Percentiles rank a stretch among this genome's conserved stretches.
These are phyloP conservation scores for Brachionus rotundiformis DNA, from an alignment of 1,140 invertebrate species.

Conservation along the genomic window DNA sequence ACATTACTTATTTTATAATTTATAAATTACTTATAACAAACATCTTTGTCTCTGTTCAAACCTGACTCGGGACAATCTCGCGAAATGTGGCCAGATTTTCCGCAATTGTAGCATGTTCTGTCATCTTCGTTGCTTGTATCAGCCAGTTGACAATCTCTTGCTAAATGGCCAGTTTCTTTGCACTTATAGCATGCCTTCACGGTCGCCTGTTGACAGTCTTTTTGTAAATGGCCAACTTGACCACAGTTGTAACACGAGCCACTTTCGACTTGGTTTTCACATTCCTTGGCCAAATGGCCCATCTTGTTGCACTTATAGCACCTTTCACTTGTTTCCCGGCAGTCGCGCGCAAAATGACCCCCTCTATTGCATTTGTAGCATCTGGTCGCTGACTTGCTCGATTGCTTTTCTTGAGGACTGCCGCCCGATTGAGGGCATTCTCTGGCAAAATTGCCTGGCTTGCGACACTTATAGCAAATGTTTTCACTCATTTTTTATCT, in stretches of 20 bases:
- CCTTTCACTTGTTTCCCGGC: slow-evolving; percentile 54
- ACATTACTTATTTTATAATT: neutral
- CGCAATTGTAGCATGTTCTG: slow-evolving; percentile 76
- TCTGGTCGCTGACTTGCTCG: slow-evolving; percentile 55
- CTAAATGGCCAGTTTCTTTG: slow-evolving; percentile 87
- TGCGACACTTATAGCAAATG: slow-evolving; percentile 87
- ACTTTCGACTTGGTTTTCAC: slow-evolving; percentile 61
- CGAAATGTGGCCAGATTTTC: slow-evolving; percentile 83
- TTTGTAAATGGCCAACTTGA: slow-evolving; percentile 84
- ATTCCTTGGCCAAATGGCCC: slow-evolving; percentile 87
- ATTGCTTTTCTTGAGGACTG: slow-evolving; percentile 1
- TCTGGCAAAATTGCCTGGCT: slow-evolving; percentile 85
- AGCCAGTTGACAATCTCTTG: slow-evolving; percentile 73
- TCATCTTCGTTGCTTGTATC: slow-evolving; percentile 49
- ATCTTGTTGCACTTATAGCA: slow-evolving; percentile 92
- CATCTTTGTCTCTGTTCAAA: slow-evolving; percentile 36
- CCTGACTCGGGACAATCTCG: slow-evolving; percentile 72
- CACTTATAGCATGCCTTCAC: slow-evolving; percentile 79
- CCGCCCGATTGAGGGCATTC: slow-evolving; percentile 69
- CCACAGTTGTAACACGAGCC: slow-evolving; percentile 85
- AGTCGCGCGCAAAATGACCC: slow-evolving; percentile 68
- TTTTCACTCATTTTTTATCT: slow-evolving; percentile 54
- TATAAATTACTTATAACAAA: slow-evolving; percentile 41
- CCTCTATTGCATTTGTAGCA: slow-evolving; percentile 65
- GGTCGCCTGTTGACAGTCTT: slow-evolving; percentile 70